phyloP scores from a whole-genome alignment of 2,888 invertebrate species.

The Catocala nupta region DNA sequence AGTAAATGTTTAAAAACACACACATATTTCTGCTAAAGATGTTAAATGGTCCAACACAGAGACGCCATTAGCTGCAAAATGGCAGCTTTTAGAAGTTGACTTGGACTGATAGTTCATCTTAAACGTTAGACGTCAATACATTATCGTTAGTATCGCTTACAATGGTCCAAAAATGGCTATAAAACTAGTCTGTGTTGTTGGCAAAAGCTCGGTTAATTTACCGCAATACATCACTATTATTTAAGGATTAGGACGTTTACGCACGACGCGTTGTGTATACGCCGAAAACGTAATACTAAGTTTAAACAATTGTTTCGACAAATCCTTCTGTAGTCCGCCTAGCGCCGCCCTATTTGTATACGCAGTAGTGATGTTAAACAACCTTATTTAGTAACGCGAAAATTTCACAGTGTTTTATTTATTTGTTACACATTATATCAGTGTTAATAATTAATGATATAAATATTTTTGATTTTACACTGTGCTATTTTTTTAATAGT shows the following conservation, averaged over 20 bases:
- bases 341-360: constrained; percentile 27
- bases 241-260: constrained; percentile 40
- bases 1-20: constrained; percentile 23
- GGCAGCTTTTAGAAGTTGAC: constrained; percentile 29
- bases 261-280: constrained; percentile 40
- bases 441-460: no score
- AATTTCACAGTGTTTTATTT: no score
- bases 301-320: constrained; percentile 53
- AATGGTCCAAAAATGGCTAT: constrained; percentile 18
- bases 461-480: no score
- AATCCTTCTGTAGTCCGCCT: constrained; percentile 44
- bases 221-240: constrained; percentile 46
- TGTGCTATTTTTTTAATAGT: no score
- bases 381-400: no score
- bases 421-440: no score
- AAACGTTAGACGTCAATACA: constrained; percentile 27
- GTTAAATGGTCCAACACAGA: constrained; percentile 40
- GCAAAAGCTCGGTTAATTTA: constrained; percentile 35
- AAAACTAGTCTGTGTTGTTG: constrained; percentile 10
- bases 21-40: constrained; percentile 37
- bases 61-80: constrained; percentile 37
- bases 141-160: constrained; percentile 28
- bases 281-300: constrained; percentile 41
- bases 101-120: constrained; percentile 43
- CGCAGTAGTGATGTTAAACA: constrained; percentile 28